Conservation (phyloP, 92 coral and sea anemone genomes). For the Virgularia gustaviana region DNA sequence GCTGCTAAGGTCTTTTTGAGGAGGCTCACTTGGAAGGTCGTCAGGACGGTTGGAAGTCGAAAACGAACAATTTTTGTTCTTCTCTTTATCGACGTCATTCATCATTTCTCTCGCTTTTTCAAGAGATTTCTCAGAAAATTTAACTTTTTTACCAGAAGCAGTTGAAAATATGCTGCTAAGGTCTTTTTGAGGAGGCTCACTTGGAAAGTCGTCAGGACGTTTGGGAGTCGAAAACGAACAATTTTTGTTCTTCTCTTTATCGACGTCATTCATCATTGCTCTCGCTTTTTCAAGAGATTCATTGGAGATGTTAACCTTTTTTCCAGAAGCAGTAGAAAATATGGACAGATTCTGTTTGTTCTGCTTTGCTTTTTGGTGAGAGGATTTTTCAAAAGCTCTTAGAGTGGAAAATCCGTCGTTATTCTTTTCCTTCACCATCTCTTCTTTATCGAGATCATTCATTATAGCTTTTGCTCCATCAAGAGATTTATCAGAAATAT, state of each 20-base stretch:
- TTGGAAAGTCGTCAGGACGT: not conserved
- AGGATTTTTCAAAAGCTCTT: not conserved
- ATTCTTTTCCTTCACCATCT: not conserved
- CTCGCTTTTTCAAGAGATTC: conserved; percentile 50
- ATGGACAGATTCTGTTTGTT: not conserved
- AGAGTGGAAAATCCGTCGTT: not conserved
- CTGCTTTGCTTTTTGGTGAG: not conserved
- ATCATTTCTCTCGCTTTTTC: conserved; percentile 25
- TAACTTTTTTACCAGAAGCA: conserved; percentile 47
- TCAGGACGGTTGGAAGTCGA: no score
- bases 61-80: not conserved
- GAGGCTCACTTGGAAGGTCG: not conserved
- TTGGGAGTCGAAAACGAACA: no score
- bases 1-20: not conserved
- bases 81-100: not conserved
- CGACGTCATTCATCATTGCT: conserved; percentile 2
- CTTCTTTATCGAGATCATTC: not conserved
- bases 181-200: not conserved
- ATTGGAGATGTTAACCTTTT: conserved; percentile 39
- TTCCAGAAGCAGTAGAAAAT: conserved; percentile 26
- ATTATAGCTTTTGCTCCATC: not conserved
- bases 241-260: not conserved
- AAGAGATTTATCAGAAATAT: conserved; percentile 21
- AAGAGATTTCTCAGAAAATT: conserved; percentile 50
- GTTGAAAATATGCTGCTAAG: conserved; percentile 18